These are phyloP conservation scores for Pseudopodoces humilis DNA, from an alignment of 2,113 vertebrate species.

Conservation along the genomic window DNA sequence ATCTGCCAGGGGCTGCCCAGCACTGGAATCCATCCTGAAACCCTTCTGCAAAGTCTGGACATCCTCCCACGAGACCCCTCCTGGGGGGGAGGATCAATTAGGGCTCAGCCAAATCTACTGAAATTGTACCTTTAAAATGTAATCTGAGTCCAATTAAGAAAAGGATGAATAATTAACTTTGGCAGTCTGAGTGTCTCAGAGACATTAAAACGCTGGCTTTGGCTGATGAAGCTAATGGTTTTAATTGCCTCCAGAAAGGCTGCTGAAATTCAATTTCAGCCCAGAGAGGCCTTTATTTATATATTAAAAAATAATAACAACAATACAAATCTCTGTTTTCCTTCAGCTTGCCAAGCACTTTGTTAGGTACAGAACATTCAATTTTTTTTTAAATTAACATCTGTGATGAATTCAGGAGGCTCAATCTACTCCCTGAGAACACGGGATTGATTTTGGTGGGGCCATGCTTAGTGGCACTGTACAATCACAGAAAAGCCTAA, in stretches of 20 bases:
- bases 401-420: neutral
- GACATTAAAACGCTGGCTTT: conserved; percentile 38
- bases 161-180: conserved; percentile 65
- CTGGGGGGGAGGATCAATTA: neutral
- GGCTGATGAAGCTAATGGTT: conserved; percentile 59
- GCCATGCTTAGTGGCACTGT: neutral
- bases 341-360: conserved; percentile 37
- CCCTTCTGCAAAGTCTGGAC: neutral
- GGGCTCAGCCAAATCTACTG: neutral
- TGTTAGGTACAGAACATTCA: conserved; percentile 7
- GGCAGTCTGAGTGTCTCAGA: conserved; percentile 52
- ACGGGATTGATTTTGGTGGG: neutral
- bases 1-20: neutral
- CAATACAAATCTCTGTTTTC: conserved; percentile 45
- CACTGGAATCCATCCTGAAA: neutral
- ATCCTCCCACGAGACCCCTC: neutral
- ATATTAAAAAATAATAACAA: conserved; percentile 49
- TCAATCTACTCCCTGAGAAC: neutral
- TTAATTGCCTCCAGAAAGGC: conserved; percentile 67
- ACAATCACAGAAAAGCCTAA: neutral
- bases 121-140: conserved; percentile 54
- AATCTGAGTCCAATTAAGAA: conserved; percentile 54
- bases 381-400: neutral
- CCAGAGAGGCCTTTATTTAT: conserved; percentile 46
- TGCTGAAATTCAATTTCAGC: conserved; percentile 54